Conservation (phyloP, 2,888 invertebrate species). For the Platycheirus rosarum region DNA sequence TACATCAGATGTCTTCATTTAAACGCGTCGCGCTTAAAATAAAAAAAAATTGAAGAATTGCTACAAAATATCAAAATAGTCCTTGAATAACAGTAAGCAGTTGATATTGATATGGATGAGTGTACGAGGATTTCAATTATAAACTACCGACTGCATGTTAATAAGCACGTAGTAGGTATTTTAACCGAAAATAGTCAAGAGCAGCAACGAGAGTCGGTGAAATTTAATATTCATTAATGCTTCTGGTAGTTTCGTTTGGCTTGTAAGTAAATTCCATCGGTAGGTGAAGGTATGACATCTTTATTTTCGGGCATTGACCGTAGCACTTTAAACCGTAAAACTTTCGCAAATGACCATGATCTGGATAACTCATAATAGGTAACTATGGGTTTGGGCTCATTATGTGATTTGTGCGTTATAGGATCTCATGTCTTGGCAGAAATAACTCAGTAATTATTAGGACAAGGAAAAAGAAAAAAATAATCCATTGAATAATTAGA, state of each 20-base stretch:
- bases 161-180: constrained; percentile 12
- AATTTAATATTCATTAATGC: constrained; percentile 17
- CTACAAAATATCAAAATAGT: too few relatives aligned
- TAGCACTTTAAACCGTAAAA: not conserved
- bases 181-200: constrained; percentile 7
- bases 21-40: not conserved
- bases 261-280: not conserved
- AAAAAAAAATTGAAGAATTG: not conserved
- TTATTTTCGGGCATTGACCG: constrained; percentile 18
- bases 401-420: too few relatives aligned
- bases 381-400: not conserved
- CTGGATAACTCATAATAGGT: constrained; percentile 10
- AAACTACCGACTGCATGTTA: constrained; percentile 32
- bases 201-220: not conserved
- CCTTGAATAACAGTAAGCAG: constrained; percentile 15
- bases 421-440: too few relatives aligned
- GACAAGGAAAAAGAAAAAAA: too few relatives aligned
- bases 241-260: not conserved
- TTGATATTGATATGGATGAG: not conserved
- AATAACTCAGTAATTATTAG: too few relatives aligned
- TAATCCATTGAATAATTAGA: too few relatives aligned
- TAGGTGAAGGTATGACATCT: constrained; percentile 6
- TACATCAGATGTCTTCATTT: not conserved
- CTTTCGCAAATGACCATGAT: constrained; percentile 21
- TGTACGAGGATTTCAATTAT: constrained; percentile 29